phyloP scores from a whole-genome alignment of 2,797 vertebrate species.

The Varecia variegata region DNA sequence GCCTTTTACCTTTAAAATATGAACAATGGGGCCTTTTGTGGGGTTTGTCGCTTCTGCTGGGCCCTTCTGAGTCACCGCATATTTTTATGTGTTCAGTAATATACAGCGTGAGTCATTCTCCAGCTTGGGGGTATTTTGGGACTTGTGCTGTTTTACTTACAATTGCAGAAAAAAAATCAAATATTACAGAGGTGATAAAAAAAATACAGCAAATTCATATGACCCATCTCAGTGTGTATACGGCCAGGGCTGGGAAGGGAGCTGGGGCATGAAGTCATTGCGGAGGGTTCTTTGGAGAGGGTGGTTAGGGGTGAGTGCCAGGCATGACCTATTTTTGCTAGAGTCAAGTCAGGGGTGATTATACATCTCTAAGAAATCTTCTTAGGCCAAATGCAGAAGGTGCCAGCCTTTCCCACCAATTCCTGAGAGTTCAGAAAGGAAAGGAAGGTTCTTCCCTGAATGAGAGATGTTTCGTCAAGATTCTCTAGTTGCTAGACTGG shows the following conservation, averaged over 20 bases:
- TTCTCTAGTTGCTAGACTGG: not conserved
- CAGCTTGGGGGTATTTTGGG: conserved; percentile 84
- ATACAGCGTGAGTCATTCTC: conserved; percentile 83
- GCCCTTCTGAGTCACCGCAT: conserved; percentile 82
- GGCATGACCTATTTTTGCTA: conserved; percentile 75
- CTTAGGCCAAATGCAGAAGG: not conserved
- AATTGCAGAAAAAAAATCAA: conserved; percentile 76
- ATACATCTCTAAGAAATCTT: not conserved
- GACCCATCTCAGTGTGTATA: conserved; percentile 57
- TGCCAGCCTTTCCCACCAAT: not conserved
- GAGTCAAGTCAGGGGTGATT: conserved; percentile 22
- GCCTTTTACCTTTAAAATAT: conserved; percentile 65
- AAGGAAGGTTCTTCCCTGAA: rapidly evolving
- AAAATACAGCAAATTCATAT: conserved; percentile 79
- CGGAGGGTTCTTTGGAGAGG: conserved; percentile 58
- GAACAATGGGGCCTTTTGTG: conserved; percentile 75
- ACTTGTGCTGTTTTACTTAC: conserved; percentile 82
- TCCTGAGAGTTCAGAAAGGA: not conserved
- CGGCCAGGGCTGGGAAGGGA: conserved; percentile 59
- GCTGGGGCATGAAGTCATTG: conserved; percentile 59
- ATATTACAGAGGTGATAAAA: conserved; percentile 81
- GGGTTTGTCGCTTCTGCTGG: conserved; percentile 75
- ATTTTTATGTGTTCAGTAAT: conserved; percentile 82
- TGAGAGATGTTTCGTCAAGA: not conserved
- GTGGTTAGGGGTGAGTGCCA: conserved; percentile 66